Conservation (phyloP, 1,140 invertebrate genomes). For the Sipha flava region DNA sequence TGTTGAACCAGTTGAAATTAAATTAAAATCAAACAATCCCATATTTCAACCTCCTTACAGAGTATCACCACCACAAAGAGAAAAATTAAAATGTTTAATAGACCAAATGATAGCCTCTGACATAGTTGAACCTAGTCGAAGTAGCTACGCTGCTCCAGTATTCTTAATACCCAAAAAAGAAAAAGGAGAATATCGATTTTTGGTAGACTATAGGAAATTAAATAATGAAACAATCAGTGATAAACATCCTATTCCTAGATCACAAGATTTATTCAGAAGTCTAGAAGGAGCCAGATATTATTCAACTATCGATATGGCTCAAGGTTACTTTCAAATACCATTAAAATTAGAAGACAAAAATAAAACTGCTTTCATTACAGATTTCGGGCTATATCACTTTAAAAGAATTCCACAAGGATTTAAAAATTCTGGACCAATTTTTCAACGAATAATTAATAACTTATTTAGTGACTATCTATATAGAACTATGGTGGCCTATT, state of each 20-base stretch:
- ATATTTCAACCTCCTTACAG: background rate
- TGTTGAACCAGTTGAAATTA: background rate
- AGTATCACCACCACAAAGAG: background rate
- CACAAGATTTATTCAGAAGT: background rate
- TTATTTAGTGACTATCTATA: background rate
- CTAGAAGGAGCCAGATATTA: background rate
- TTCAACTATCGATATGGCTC: background rate
- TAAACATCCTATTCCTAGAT: background rate
- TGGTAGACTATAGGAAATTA: background rate
- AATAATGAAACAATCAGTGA: background rate
- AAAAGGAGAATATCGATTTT: background rate
- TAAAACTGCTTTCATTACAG: background rate
- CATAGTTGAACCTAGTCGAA: background rate
- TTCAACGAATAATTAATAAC: background rate
- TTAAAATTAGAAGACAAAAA: background rate
- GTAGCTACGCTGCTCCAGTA: background rate
- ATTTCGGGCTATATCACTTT: background rate
- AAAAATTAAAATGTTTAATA: background rate
- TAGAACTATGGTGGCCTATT: background rate
- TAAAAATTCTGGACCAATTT: background rate
- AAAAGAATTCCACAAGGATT: background rate
- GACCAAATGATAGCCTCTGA: background rate
- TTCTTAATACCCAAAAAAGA: background rate
- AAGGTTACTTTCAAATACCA: background rate
- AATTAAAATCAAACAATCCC: background rate